phyloP scores from a whole-genome alignment of 2,113 vertebrate species.

The Grammatotria lemairii region DNA sequence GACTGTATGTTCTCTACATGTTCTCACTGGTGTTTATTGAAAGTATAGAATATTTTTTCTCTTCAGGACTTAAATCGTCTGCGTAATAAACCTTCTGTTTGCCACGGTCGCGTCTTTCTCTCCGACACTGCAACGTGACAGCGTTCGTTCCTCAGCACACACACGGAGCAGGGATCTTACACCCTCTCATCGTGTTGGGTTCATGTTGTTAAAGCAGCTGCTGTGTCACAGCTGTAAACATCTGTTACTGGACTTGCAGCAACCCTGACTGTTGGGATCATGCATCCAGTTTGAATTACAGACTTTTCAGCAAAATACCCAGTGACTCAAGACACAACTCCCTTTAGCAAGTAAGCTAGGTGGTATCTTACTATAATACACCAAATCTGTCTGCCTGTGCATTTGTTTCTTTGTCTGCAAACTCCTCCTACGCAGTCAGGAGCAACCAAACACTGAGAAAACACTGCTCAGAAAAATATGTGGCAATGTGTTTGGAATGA shows the following conservation, averaged over 20 bases:
- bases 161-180: neutral
- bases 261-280: neutral
- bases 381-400: neutral
- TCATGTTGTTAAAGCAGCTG: neutral
- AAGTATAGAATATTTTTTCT: neutral
- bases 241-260: neutral
- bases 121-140: neutral
- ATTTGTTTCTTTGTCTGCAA: neutral
- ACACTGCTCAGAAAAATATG: neutral
- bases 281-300: neutral
- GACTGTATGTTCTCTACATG: neutral
- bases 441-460: neutral
- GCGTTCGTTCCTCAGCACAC: neutral
- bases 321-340: neutral
- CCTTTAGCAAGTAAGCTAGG: neutral
- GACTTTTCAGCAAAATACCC: neutral
- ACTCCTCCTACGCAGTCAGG: neutral
- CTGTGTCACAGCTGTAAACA: neutral
- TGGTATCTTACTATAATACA: neutral
- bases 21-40: neutral
- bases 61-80: neutral
- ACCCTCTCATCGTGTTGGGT: neutral
- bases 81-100: neutral
- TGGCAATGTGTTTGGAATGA: neutral
- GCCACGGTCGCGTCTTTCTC: neutral